Base-by-base conservation (phyloP, 2,888 invertebrate genomes). In the Ectobius pallidus region DNA sequence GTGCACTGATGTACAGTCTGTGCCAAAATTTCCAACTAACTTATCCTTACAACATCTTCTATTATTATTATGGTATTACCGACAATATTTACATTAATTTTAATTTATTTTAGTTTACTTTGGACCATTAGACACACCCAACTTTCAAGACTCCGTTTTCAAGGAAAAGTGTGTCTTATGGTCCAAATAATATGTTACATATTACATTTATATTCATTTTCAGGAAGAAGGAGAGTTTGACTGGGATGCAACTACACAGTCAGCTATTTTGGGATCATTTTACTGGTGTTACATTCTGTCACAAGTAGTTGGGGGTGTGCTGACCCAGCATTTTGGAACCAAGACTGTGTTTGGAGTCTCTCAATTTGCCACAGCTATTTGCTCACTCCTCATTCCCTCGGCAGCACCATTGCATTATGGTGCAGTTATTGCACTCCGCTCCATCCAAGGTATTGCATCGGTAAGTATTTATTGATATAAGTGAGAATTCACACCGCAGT, bases 271-370 rank as follows among this genome's bases (percentile, higher is more conserved):
- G 49, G 86, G 90, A 63, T 90, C 90, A 1, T 91, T 91, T 81
- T 91, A 90, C 81, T 91, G 91, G 91, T 90, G 90, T 76, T 91
- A 91, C 81, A 90, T 91, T 73, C 82, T 91, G 16, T 90, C 90
- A 0, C 91, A 91, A 83, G 83, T 89, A 16, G 88, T 89, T 27
- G 91, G 91, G 16, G 91, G 91, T 30, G 84, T 90, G 76, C 87
- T 91, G 30, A 91, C 91, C 1, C 91, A 91, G 81, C 86, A 87
- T 79, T 87, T 91, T 78, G 91, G 91, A 70, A 91, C 91, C 18
- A 91, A 91, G 81, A 84, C 86, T 3, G 90, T 91, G 3, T 91
- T 90, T 78, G 90, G 91, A 16, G 90, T 88, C 78, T 90, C 91
- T 2, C 91, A 91, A 80, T 81, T 90, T 49, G 85, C 86, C 44